These are phyloP conservation scores for Mylabris sibirica DNA, from an alignment of 2,888 invertebrate species.

Conservation along the genomic window DNA sequence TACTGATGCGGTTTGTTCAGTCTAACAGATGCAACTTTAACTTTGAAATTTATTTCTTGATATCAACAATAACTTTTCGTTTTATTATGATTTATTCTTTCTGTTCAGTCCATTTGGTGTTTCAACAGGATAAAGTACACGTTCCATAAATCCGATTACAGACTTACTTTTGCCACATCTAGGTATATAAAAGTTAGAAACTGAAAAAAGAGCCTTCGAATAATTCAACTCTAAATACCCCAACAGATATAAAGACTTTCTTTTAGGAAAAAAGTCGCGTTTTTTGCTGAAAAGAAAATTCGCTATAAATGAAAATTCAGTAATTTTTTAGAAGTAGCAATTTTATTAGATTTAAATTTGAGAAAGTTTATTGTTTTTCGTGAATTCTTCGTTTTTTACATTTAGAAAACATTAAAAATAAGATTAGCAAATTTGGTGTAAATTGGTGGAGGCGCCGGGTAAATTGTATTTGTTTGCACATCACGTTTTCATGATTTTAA, in stretches of 20 bases:
- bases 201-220: not conserved
- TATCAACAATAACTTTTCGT: not conserved
- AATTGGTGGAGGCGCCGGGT: not conserved
- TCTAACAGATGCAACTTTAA: not conserved
- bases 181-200: not conserved
- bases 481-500: not conserved
- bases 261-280: too few species aligned
- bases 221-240: not conserved
- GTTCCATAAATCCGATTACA: not conserved
- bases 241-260: too few species aligned
- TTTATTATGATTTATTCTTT: not conserved
- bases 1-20: not conserved
- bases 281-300: too few species aligned
- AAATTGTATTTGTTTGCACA: not conserved
- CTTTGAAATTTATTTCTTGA: not conserved
- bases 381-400: too few species aligned
- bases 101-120: not conserved
- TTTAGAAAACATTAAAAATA: too few species aligned
- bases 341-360: too few species aligned
- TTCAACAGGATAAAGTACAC: not conserved
- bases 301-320: too few species aligned
- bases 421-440: not conserved
- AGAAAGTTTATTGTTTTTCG: too few species aligned
- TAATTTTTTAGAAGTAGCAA: too few species aligned
- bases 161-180: not conserved